Base-by-base conservation (phyloP, 2,888 invertebrate species). In the Watsonalla cultraria region DNA sequence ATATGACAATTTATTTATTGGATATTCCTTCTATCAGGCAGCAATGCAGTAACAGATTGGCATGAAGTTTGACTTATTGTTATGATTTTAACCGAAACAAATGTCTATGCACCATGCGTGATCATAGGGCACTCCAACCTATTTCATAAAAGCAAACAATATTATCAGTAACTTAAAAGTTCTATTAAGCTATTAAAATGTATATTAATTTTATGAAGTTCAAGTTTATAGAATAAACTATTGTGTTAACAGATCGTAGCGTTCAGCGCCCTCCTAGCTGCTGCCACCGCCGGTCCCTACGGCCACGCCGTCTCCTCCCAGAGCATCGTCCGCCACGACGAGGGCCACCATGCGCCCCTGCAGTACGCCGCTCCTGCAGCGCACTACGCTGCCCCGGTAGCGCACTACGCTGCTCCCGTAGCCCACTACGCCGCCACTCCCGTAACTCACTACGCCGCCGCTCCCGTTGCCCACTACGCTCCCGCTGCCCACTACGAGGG, bases 211-310 rank as follows among this genome's bases (percentile, higher is more conserved):
- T 24, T 24, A 24, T 24, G 24, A 24, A 24, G 24, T 24, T 24
- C 24, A 24, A 4, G 24, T 2, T 24, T 1, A 24, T 4, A 2
- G 24, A 24, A 24, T 24, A 24, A 24, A 24, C 4, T 24, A 24
- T 24, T 24, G 24, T 24, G 24, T 24, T 24, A 24, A 2, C 72
- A 92, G 91, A 84, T 89, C 60, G 59, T 90, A 65, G 78, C 85
- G 55, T 68, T 91, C 59, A 72, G 82, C 56, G 81, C 80, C 50
- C 60, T 91, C 54, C 61, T 91, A 76, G 81, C 83, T 35, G 77
- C 90, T n/a, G 86, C 88, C 58, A 86, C 79, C 63, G 92, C 91
- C 47, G 91, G 92, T 45, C 72, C 89, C 45, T 80, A 69, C 45
- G 78, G 76, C 46, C 80, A 78, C 58, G 84, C 83, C 52, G 75